Percentiles rank a stretch among this genome's conserved stretches.
phyloP scores from a whole-genome alignment of 2,113 vertebrate species.

The Microtus montanus region DNA sequence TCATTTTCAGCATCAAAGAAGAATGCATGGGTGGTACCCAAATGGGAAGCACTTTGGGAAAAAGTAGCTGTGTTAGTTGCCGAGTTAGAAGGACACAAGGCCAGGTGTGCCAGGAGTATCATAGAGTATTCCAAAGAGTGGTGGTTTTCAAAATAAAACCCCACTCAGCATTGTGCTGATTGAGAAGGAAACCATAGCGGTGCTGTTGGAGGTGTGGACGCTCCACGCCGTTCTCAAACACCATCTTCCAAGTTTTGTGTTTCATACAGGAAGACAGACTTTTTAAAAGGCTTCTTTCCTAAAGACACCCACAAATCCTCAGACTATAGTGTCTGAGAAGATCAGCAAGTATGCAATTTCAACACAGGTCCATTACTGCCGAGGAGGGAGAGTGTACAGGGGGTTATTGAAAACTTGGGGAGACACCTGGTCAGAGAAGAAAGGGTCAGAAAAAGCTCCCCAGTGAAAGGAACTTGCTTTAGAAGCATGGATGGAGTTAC shows the following conservation, averaged over 20 bases:
- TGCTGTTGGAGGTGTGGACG: not conserved
- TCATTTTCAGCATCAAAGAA: not conserved
- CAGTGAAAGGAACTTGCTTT: not conserved
- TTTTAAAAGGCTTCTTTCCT: not conserved
- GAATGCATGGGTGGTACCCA: not conserved
- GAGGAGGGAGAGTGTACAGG: not conserved
- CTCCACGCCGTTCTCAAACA: not conserved
- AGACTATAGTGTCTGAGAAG: not conserved
- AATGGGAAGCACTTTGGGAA: not conserved
- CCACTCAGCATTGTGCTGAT: not conserved
- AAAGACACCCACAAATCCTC: not conserved
- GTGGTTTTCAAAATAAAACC: not conserved
- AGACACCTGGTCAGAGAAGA: not conserved
- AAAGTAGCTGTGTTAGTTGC: not conserved
- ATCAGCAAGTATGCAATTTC: not conserved
- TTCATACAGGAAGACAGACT: not conserved
- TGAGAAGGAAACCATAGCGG: not conserved
- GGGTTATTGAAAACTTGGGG: not conserved
- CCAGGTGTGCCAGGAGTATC: not conserved
- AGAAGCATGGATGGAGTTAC: not conserved
- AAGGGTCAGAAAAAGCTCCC: not conserved
- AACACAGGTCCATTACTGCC: not conserved
- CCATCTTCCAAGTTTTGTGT: not conserved
- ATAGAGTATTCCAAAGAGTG: not conserved
- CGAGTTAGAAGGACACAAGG: not conserved